Percentiles rank a stretch among this genome's conserved stretches.
These are phyloP conservation scores for Pyrrhia umbra DNA, from an alignment of 2,888 invertebrate species.

Conservation along the genomic window DNA sequence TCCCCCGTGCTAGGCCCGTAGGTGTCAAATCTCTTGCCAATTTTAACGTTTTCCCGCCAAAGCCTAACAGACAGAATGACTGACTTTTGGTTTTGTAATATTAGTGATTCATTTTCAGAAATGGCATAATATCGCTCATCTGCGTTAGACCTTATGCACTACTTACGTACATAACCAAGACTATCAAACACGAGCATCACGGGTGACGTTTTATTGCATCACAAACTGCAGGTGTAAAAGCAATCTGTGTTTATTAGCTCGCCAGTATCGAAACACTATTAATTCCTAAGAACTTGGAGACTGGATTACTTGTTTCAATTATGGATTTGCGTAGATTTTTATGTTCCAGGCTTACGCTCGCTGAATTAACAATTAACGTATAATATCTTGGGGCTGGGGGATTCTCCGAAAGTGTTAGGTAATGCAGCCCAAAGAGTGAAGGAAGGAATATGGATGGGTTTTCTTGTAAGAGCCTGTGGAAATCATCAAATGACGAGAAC, in stretches of 20 bases:
- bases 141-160: slow-evolving; percentile 3
- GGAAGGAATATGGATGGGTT: no score
- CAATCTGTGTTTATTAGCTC: slow-evolving; percentile 20
- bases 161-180: slow-evolving; percentile 2
- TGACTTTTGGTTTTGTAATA: no score
- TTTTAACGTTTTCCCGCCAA: no score
- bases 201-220: slow-evolving; percentile 18
- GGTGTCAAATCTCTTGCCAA: no score
- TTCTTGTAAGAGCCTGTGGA: no score
- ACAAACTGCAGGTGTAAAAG: slow-evolving; percentile 17
- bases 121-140: neutral
- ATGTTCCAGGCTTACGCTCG: slow-evolving; percentile 1
- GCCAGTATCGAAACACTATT: slow-evolving; percentile 17
- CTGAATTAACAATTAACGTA: slow-evolving; percentile 16
- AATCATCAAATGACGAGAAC: no score
- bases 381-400: neutral
- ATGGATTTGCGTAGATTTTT: slow-evolving; percentile 9
- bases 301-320: slow-evolving; percentile 37
- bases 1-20: no score
- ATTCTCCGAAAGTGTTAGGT: no score
- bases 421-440: no score
- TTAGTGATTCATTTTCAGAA: no score
- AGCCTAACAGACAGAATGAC: no score
- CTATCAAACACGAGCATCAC: slow-evolving; percentile 5
- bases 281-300: slow-evolving; percentile 3